Evolutionary conservation across 2,797 vertebrate genomes (phyloP).

Genomic region (Phrynocephalus vlangalii): DNA sequence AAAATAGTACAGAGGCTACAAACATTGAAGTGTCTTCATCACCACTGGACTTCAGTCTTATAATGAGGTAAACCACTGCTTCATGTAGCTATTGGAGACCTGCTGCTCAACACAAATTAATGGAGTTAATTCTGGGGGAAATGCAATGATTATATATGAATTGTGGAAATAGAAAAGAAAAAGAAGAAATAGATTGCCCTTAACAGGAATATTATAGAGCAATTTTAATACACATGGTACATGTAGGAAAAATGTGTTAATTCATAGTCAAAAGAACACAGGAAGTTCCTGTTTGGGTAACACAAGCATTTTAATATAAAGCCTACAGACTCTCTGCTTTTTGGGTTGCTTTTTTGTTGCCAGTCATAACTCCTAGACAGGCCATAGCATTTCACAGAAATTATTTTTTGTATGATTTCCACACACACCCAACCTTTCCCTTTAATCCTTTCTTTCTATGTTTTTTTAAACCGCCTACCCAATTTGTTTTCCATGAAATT

Average conservation of each 20-base stretch:
- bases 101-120: background rate
- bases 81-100: background rate
- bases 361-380: constrained; percentile 35
- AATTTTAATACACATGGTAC: background rate
- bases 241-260: background rate
- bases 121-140: background rate
- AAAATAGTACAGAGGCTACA: background rate
- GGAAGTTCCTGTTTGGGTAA: constrained; percentile 18
- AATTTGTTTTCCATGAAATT: constrained; percentile 72
- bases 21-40: background rate
- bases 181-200: constrained; percentile 8
- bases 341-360: constrained; percentile 15
- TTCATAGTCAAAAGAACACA: background rate
- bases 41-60: too few species aligned
- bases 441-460: background rate
- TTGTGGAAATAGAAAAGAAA: background rate
- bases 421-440: constrained; percentile 8
- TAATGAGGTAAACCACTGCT: background rate
- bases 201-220: background rate
- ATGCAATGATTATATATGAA: background rate
- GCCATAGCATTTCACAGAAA: background rate
- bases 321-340: background rate
- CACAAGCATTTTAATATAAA: constrained; percentile 1
- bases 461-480: background rate
- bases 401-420: constrained; percentile 35